Conservation (phyloP, 2,888 invertebrate species). For the Caenorhabditis angaria region DNA sequence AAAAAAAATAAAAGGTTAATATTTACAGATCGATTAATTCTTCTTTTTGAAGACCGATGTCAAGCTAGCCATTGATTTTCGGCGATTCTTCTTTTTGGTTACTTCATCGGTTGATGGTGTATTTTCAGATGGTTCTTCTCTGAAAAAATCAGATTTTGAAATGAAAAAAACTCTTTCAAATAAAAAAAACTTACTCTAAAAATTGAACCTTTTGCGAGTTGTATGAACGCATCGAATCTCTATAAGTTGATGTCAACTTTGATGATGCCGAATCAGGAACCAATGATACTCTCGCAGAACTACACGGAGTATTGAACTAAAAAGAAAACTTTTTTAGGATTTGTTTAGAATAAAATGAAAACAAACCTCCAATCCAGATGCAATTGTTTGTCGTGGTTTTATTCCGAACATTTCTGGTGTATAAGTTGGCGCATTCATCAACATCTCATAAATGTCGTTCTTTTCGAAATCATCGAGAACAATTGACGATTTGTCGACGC, state of each 20-base stretch:
- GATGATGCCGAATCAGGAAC: neutral
- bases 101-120: neutral
- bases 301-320: neutral
- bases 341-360: neutral
- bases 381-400: neutral
- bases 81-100: neutral
- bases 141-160: neutral
- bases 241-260: neutral
- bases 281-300: neutral
- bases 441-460: neutral
- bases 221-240: neutral
- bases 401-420: neutral
- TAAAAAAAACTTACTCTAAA: neutral
- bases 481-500: neutral
- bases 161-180: neutral
- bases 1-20: too few species aligned
- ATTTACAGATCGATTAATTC: neutral
- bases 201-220: neutral
- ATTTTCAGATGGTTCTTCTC: neutral
- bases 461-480: neutral
- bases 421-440: neutral
- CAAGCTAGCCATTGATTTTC: neutral
- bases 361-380: neutral
- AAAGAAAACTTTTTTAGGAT: neutral
- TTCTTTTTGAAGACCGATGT: neutral